Evolutionary conservation across 2,113 vertebrate species (phyloP), one percentile per base, ranked within the genome.

Genomic region (Athene noctua): DNA sequence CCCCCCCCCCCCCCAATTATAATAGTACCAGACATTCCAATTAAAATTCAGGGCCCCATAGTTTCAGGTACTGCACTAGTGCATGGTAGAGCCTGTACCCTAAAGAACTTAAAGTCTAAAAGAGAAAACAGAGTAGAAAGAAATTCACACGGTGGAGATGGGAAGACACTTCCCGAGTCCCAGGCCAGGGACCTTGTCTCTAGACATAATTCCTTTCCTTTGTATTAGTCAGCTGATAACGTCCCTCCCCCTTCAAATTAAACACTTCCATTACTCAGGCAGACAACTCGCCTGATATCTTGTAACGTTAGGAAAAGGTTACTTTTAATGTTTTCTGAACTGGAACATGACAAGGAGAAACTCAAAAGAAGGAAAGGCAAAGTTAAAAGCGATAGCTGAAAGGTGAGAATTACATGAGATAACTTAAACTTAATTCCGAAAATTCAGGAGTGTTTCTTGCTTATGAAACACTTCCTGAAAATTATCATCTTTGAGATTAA

Each of bases 241-340:
- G 55, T 16, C 29, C 10, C 12, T 47, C 4, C 42, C 2, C 32
- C 67, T 72, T 87, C 49, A 92, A 93, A 94, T 91, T 86, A 92
- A 94, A 86, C 58, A 62, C 34, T 67, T 75, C 65, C 86, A 84
- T 95, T 92, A 85, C 61, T 80, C 47, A 57, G 44, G 68, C 84
- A 91, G 75, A 86, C 86, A 96, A 82, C 65, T 87, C 88, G 96
- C 83, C 66, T 94, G 92, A 10, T 93, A 91, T 29, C 83, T 87
- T 91, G 65, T 82, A 94, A 85, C 84, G 73, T 89, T 95, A 94
- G 58, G 78, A 88, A 97, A 92, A 92, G 77, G 94, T 96, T 92
- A 94, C 26, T 95, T 94, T 87, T 91, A 82, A 90, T 85, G 88
- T 96, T 96, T 92, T 77, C 68, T 72, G 91, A 89, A 79, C 74